Conservation (phyloP, 2,797 vertebrate species). For the Coregonus sp. region DNA sequence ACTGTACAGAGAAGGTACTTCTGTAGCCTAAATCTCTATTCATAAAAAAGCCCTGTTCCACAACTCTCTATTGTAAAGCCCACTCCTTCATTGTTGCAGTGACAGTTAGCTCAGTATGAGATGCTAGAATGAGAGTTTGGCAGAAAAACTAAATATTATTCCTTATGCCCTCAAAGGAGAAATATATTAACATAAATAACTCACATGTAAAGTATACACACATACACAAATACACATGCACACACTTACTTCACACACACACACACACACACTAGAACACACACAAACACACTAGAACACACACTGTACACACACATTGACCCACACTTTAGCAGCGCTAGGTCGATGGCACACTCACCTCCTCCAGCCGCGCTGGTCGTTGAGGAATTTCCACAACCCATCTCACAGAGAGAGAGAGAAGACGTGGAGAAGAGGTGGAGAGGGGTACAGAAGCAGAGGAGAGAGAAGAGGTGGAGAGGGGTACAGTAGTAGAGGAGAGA, state of each 20-base stretch:
- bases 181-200: neutral
- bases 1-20: neutral
- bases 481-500: neutral
- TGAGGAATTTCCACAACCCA: constrained; percentile 25
- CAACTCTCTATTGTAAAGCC: neutral
- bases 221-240: neutral
- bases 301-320: too few relatives aligned
- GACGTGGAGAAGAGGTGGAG: neutral
- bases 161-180: neutral
- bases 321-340: neutral
- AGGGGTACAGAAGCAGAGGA: too few relatives aligned
- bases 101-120: too few relatives aligned
- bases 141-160: neutral
- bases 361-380: neutral
- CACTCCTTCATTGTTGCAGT: neutral
- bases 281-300: neutral
- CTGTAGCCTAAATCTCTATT: neutral
- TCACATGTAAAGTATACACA: neutral
- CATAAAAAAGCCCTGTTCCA: neutral
- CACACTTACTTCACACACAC: neutral
- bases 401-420: neutral
- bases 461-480: neutral
- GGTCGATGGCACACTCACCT: neutral
- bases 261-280: neutral
- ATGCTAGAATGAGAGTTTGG: too few relatives aligned